phyloP scores from a whole-genome alignment of 2,888 invertebrate species.

The Hololepta plana region DNA sequence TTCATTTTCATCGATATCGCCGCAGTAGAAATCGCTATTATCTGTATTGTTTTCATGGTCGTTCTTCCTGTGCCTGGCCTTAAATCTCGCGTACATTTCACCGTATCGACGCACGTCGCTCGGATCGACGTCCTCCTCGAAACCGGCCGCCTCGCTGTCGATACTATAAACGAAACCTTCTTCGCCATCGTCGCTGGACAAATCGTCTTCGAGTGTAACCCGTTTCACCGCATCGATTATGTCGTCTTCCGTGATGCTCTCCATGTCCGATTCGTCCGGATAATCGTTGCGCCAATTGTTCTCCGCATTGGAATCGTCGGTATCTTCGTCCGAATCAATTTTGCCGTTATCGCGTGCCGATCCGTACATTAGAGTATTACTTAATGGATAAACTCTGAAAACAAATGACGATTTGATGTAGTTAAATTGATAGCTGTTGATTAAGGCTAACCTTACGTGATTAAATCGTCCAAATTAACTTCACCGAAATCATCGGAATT shows the following conservation, averaged over 20 bases:
- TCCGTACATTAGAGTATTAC: slow-evolving; percentile 25
- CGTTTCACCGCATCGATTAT: slow-evolving; percentile 38
- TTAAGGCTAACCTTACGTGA: slow-evolving; percentile 17
- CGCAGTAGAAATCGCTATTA: too few relatives aligned
- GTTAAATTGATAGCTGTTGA: slow-evolving; percentile 2
- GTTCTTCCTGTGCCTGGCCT: slow-evolving; percentile 29
- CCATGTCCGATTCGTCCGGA: slow-evolving; percentile 36
- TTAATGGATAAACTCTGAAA: slow-evolving; percentile 25
- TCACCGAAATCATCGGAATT: slow-evolving; percentile 29
- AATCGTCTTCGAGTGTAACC: slow-evolving; percentile 14
- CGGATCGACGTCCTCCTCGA: slow-evolving; percentile 27
- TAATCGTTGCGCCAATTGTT: slow-evolving; percentile 63
- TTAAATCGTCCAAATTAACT: slow-evolving; percentile 24
- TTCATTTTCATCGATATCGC: too few relatives aligned
- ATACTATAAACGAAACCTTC: slow-evolving; percentile 26
- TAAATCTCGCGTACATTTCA: slow-evolving; percentile 47
- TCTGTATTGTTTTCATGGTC: too few relatives aligned
- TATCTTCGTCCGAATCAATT: slow-evolving; percentile 30
- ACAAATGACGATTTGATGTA: slow-evolving; percentile 8
- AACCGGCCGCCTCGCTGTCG: slow-evolving; percentile 22
- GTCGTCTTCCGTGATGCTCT: slow-evolving; percentile 41
- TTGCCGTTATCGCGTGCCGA: slow-evolving; percentile 16
- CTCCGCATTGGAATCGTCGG: slow-evolving; percentile 62
- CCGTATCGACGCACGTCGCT: slow-evolving; percentile 42
- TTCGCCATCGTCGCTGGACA: slow-evolving; percentile 25